phyloP scores from a whole-genome alignment of 2,113 vertebrate species.

The Carassius carassius region DNA sequence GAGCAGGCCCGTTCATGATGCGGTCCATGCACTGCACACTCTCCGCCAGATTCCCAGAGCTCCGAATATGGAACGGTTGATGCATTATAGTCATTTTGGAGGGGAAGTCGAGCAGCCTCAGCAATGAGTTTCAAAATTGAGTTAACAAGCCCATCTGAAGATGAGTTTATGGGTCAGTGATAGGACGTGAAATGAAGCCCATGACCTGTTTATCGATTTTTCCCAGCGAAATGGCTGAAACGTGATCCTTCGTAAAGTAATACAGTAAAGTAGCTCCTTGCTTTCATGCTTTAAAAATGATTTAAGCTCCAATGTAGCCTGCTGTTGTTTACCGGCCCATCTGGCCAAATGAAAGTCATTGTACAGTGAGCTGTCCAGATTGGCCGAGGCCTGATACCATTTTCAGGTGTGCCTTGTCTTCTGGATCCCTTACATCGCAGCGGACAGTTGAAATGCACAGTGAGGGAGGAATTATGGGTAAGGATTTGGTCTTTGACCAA shows the following conservation, averaged over 20 bases:
- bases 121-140: constrained; percentile 47
- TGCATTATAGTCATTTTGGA: constrained; percentile 55
- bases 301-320: constrained; percentile 36
- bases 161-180: constrained; percentile 18
- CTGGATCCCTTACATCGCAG: constrained; percentile 16
- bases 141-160: constrained; percentile 57
- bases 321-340: constrained; percentile 47
- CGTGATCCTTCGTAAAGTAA: neutral
- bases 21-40: neutral
- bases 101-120: constrained; percentile 38
- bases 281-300: constrained; percentile 40
- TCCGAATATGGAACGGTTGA: constrained; percentile 36
- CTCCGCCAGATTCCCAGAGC: constrained; percentile 29
- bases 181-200: constrained; percentile 52
- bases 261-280: constrained; percentile 6
- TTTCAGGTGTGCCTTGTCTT: constrained; percentile 21
- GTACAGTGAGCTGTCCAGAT: constrained; percentile 36
- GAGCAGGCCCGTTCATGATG: constrained; percentile 10
- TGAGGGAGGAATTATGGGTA: neutral
- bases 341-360: constrained; percentile 50
- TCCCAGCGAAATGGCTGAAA: constrained; percentile 24
- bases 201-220: constrained; percentile 52
- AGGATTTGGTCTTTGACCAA: neutral
- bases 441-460: constrained; percentile 20
- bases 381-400: constrained; percentile 40